Evolutionary conservation across 2,797 vertebrate genomes (phyloP), one percentile per base, ranked within the genome.

Genomic region (Malurus splendens): DNA sequence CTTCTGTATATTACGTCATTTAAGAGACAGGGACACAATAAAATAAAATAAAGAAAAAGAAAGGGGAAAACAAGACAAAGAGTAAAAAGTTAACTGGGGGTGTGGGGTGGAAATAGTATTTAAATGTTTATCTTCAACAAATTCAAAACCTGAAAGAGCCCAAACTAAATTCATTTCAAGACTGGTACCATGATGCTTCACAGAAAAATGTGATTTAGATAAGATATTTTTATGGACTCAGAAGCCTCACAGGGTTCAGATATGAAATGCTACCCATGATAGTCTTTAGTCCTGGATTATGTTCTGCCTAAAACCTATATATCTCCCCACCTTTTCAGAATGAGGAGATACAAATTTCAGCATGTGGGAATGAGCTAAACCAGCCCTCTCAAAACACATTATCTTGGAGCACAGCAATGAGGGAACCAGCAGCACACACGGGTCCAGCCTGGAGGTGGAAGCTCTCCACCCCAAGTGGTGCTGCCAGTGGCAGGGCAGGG

Each of bases 1-100:
- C n/a, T 86, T 75, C 92, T 60, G 33, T 56, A 28, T 36, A 17
- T 55, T 73, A 78, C 22, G 72, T 70, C 22, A 44, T 60, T 81
- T 73, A 76, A 89, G 52, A 94, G 67, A 90, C 84, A 82, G 66
- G 30, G 54, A 92, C 86, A 83, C 33, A 66, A 79, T 41, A 51
- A 52, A 80, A 61, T 32, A 54, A 72, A 66, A 33, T 51, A 2
- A 28, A 25, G 19, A 7, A 1, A 11, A 27, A 38, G 27, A 62
- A 41, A 55, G 7, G 16, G 62, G n/a, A 48, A 78, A 79, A 66
- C 45, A 44, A 68, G 70, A 90, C 91, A 82, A 89, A 80, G 32
- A 24, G 32, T 32, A 73, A 87, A 84, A 74, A 90, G 38, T 24
- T 60, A 89, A 80, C 25, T 77, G 3, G 0, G 7, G 7, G 5